These are phyloP conservation scores for Paraplagusia blochii DNA, from an alignment of 2,113 vertebrate genomes.

Conservation along the genomic window DNA sequence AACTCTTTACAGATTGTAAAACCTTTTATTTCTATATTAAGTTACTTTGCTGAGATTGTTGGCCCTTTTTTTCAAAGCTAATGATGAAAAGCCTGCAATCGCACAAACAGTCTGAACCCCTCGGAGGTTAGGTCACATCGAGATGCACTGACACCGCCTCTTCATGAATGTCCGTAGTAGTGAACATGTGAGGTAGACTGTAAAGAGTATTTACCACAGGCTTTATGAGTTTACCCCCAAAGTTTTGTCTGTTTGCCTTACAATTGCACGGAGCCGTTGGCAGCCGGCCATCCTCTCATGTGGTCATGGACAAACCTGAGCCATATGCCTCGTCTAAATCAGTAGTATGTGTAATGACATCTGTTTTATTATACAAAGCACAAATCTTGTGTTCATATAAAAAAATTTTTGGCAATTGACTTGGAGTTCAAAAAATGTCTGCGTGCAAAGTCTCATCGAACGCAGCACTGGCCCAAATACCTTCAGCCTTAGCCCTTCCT, in stretches of 20 bases:
- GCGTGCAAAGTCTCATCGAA: constrained; percentile 45
- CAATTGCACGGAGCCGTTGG: constrained; percentile 35
- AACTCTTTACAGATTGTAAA: constrained; percentile 71
- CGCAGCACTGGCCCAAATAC: constrained; percentile 7
- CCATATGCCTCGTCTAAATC: constrained; percentile 49
- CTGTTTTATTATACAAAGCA: constrained; percentile 57
- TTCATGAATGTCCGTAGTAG: too few relatives aligned
- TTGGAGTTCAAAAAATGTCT: constrained; percentile 34
- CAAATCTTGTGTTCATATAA: constrained; percentile 43
- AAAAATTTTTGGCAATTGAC: constrained; percentile 43
- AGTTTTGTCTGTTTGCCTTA: constrained; percentile 28
- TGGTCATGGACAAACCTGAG: constrained; percentile 54
- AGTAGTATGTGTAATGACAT: constrained; percentile 54
- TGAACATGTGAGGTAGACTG: too few relatives aligned
- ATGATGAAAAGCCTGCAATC: constrained; percentile 16
- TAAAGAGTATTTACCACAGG: too few relatives aligned
- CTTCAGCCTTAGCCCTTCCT: not conserved
- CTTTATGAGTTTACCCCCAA: constrained; percentile 24
- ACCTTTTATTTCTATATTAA: constrained; percentile 53
- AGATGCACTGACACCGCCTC: not conserved
- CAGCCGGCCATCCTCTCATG: constrained; percentile 36
- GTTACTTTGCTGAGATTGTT: constrained; percentile 45
- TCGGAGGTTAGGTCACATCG: constrained; percentile 10
- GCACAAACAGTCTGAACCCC: constrained; percentile 15
- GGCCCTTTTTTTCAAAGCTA: constrained; percentile 23